Percentiles rank a stretch among this genome's conserved stretches.
Evolutionary conservation across 2,888 invertebrate genomes (phyloP).

Genomic region (Cephus pulcher): DNA sequence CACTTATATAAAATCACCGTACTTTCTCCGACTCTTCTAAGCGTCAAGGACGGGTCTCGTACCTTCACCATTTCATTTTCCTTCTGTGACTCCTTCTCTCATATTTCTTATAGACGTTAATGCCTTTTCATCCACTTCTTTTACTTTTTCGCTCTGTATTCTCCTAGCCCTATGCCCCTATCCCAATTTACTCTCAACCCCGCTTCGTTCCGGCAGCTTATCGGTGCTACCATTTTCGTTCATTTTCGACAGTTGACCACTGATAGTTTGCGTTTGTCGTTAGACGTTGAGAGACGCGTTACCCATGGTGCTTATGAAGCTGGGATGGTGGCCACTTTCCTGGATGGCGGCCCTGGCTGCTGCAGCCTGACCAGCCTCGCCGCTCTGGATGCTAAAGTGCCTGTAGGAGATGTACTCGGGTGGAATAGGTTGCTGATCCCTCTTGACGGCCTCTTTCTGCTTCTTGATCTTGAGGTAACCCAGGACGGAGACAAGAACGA

Average conservation of each 20-base stretch:
- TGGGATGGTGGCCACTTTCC: slow-evolving; percentile 50
- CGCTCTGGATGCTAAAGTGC: slow-evolving; percentile 78
- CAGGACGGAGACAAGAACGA: slow-evolving; percentile 84
- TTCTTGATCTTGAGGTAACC: slow-evolving; percentile 89
- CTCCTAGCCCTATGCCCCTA: not conserved
- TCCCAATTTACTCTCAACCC: too few relatives aligned
- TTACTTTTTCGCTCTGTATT: not conserved
- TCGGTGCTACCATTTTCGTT: not conserved
- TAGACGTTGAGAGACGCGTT: slow-evolving; percentile 53
- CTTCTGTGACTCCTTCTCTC: not conserved
- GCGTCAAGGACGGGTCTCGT: not conserved
- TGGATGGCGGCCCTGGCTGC: slow-evolving; percentile 37
- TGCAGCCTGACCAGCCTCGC: slow-evolving; percentile 66
- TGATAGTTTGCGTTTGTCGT: slow-evolving; percentile 16
- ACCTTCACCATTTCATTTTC: not conserved
- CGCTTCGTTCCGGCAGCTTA: not conserved
- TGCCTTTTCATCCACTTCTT: not conserved
- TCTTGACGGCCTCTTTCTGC: slow-evolving; percentile 80
- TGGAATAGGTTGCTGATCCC: slow-evolving; percentile 76
- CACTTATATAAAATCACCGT: slow-evolving; percentile 43
- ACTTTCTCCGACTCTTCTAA: not conserved
- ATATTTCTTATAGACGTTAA: not conserved
- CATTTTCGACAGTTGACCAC: not conserved
- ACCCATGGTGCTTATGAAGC: slow-evolving; percentile 50
- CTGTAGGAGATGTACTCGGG: slow-evolving; percentile 86